A percentile compares a stretch with the other conserved stretches of the same genome.
Evolutionary conservation across 2,797 vertebrate genomes (phyloP).

Genomic region (Crocidura indochinensis): DNA sequence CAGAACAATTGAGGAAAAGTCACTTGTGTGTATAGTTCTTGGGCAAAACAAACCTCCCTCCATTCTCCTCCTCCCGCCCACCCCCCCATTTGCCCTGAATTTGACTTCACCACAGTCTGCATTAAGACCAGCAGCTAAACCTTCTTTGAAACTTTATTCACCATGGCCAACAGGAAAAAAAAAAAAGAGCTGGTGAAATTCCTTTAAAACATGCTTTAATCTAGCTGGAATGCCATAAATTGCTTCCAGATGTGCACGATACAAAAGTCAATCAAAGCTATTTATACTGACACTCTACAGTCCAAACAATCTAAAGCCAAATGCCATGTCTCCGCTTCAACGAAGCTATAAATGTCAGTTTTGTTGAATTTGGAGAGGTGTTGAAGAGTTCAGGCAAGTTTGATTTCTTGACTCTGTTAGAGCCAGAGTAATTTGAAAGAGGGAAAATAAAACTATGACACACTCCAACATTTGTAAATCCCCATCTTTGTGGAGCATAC

Average conservation of each 20-base stretch:
- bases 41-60: constrained; percentile 86
- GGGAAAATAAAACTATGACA: constrained; percentile 68
- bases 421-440: constrained; percentile 86
- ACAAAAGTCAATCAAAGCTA: constrained; percentile 94
- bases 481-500: constrained; percentile 80
- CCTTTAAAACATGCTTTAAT: constrained; percentile 95
- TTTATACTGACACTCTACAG: constrained; percentile 92
- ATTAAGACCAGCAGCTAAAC: constrained; percentile 92
- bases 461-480: constrained; percentile 76
- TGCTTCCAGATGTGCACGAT: constrained; percentile 94
- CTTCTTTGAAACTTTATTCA: constrained; percentile 94
- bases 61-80: constrained; percentile 36
- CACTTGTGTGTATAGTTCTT: constrained; percentile 86
- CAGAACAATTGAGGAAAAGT: constrained; percentile 80
- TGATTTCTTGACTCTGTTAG: constrained; percentile 89
- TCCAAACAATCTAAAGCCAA: constrained; percentile 92
- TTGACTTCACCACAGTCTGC: constrained; percentile 91
- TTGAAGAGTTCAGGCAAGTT: constrained; percentile 92
- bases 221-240: constrained; percentile 94
- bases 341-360: constrained; percentile 92
- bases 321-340: constrained; percentile 91
- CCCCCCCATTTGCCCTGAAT: constrained; percentile 91
- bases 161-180: constrained; percentile 89
- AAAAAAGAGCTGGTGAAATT: constrained; percentile 91
- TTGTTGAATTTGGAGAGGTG: constrained; percentile 93